Percentiles rank a stretch among this genome's conserved stretches.
Conservation (phyloP, 2,797 vertebrate species). For the Bovichtus diacanthus region DNA sequence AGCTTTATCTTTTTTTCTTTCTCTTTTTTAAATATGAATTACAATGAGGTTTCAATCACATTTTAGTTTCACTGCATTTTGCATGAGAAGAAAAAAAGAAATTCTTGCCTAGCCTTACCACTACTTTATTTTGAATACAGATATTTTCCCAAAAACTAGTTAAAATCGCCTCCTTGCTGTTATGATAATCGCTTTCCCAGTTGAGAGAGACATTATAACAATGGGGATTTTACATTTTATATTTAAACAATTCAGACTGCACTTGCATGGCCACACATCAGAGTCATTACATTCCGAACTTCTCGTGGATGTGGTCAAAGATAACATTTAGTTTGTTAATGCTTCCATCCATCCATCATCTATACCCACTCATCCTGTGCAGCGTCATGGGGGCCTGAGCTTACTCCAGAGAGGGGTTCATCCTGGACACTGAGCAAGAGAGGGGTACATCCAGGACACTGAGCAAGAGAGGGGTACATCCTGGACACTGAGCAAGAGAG, state of each 20-base stretch:
- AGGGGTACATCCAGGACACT: too few species aligned
- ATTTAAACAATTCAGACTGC: not conserved
- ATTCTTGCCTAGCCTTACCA: not conserved
- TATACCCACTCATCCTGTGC: not conserved
- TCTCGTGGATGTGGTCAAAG: not conserved
- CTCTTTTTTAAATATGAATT: not conserved
- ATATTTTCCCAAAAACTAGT: not conserved
- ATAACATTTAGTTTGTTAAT: not conserved
- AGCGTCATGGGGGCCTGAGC: not conserved
- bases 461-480: too few species aligned
- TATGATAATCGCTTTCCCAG: not conserved
- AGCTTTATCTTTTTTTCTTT: too few species aligned
- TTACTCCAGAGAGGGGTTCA: not conserved
- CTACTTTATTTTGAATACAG: not conserved
- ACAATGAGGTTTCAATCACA: not conserved
- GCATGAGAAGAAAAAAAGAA: not conserved
- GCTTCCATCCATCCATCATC: not conserved
- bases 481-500: too few species aligned
- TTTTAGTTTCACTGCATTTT: not conserved
- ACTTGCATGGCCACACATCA: not conserved
- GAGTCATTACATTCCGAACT: not conserved
- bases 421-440: too few species aligned
- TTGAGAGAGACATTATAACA: not conserved
- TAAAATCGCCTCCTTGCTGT: not conserved
- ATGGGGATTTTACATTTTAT: not conserved